Conservation (phyloP, 2,113 vertebrate species). For the Machaerirhynchus nigripectus region DNA sequence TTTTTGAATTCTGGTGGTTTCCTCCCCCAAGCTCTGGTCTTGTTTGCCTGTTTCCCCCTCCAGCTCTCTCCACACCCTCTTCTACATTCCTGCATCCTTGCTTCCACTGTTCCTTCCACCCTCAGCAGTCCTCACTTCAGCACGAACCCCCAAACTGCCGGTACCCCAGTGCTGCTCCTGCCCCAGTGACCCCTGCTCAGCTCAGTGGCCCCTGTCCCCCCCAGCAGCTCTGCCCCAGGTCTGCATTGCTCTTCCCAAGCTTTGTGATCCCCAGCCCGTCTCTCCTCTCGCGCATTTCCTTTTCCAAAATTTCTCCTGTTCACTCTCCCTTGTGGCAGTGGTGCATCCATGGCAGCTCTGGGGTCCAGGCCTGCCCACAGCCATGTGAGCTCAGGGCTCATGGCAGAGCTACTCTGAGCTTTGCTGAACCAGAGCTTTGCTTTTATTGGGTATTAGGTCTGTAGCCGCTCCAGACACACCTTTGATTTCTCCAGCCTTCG, state of each 20-base stretch:
- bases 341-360: not conserved
- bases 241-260: not conserved
- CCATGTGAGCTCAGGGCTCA: rapidly evolving
- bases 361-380: not conserved
- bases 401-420: not conserved
- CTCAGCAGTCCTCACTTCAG: not conserved
- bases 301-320: not conserved
- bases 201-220: not conserved
- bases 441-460: not conserved
- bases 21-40: not conserved
- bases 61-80: not conserved
- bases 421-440: not conserved
- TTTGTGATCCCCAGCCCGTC: not conserved
- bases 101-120: not conserved
- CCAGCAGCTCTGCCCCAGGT: not conserved
- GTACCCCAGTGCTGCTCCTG: not conserved
- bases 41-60: not conserved
- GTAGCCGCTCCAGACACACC: not conserved
- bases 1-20: not conserved
- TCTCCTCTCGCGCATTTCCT: not conserved
- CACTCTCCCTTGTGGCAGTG: not conserved
- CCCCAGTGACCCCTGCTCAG: not conserved
- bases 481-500: not conserved
- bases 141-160: rapidly evolving
- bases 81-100: not conserved